These are phyloP conservation scores for Agonopterix heracliana DNA, from an alignment of 2,888 invertebrate genomes.

Conservation along the genomic window DNA sequence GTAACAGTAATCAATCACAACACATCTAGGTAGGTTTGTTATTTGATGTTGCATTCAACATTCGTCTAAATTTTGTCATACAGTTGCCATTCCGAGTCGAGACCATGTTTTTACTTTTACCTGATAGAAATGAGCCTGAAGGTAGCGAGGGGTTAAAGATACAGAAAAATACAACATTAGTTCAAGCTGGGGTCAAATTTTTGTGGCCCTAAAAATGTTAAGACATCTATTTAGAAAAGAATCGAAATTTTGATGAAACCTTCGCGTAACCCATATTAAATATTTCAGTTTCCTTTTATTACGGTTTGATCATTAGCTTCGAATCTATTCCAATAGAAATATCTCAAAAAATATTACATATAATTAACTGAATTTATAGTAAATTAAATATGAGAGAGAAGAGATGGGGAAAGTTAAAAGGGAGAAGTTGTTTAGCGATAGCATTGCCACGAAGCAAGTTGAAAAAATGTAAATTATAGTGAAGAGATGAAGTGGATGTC, in stretches of 20 bases:
- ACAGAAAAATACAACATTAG: constrained; percentile 76
- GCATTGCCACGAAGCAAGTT: constrained; percentile 73
- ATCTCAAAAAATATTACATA: constrained; percentile 2
- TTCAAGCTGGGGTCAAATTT: constrained; percentile 26
- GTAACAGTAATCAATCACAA: constrained; percentile 57
- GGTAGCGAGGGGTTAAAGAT: constrained; percentile 80
- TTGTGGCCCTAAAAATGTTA: constrained; percentile 7
- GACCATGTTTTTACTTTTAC: constrained; percentile 79
- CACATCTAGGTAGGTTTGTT: constrained; percentile 51
- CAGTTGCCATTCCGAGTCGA: constrained; percentile 71
- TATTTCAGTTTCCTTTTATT: too few relatives aligned
- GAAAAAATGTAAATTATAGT: constrained; percentile 58
- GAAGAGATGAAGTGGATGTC: constrained; percentile 40
- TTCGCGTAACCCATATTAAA: too few relatives aligned
- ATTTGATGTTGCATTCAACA: constrained; percentile 44
- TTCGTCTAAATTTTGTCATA: constrained; percentile 68
- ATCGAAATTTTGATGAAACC: not conserved
- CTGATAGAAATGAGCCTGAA: constrained; percentile 91
- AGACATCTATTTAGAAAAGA: not conserved
- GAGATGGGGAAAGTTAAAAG: constrained; percentile 22
- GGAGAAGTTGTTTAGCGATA: constrained; percentile 56
- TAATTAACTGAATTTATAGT: constrained; percentile 7
- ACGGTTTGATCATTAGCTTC: too few relatives aligned
- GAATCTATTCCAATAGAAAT: not conserved
- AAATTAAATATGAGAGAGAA: constrained; percentile 14